phyloP scores from a whole-genome alignment of 1,140 invertebrate species.

The Agrilus planipennis region DNA sequence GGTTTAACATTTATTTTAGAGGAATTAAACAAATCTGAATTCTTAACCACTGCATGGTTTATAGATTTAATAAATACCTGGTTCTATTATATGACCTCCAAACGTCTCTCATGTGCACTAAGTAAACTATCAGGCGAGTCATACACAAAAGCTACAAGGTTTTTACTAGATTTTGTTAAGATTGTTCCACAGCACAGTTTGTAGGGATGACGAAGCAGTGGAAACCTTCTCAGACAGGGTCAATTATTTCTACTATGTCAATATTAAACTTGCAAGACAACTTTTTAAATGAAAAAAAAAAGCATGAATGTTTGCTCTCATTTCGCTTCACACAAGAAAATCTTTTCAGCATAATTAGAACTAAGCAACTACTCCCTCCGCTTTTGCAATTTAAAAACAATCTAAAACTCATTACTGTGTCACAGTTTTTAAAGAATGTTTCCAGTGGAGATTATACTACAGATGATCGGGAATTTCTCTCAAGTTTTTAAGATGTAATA shows the following conservation, averaged over 20 bases:
- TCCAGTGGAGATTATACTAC: slow-evolving; percentile 13
- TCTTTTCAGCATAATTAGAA: slow-evolving; percentile 12
- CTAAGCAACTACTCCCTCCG: slow-evolving; percentile 13
- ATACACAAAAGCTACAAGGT: slow-evolving; percentile 1
- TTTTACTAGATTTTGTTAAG: slow-evolving; percentile 5
- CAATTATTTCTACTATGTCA: slow-evolving; percentile 7
- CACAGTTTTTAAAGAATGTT: slow-evolving; percentile 14
- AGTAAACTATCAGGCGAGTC: slow-evolving; percentile 5
- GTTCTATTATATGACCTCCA: slow-evolving; percentile 10
- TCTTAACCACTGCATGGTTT: slow-evolving; percentile 12
- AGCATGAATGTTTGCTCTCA: slow-evolving; percentile 8
- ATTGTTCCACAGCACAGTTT: not conserved
- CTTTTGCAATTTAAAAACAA: slow-evolving; percentile 15
- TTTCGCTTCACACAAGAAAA: slow-evolving; percentile 16
- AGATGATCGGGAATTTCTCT: slow-evolving; percentile 13
- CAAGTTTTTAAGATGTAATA: slow-evolving; percentile 9
- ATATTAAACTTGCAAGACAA: slow-evolving; percentile 7
- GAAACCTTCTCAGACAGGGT: slow-evolving; percentile 11
- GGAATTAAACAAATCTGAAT: slow-evolving; percentile 8
- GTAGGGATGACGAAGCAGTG: slow-evolving; percentile 3
- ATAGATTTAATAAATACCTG: slow-evolving; percentile 9
- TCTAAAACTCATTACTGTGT: slow-evolving; percentile 13
- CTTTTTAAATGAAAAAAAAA: slow-evolving; percentile 3
- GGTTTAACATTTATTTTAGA: slow-evolving; percentile 8
- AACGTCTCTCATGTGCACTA: slow-evolving; percentile 5